Evolutionary conservation across 2,888 invertebrate genomes (phyloP), one percentile per base, ranked within the genome.

Genomic region (Cantharis rustica): DNA sequence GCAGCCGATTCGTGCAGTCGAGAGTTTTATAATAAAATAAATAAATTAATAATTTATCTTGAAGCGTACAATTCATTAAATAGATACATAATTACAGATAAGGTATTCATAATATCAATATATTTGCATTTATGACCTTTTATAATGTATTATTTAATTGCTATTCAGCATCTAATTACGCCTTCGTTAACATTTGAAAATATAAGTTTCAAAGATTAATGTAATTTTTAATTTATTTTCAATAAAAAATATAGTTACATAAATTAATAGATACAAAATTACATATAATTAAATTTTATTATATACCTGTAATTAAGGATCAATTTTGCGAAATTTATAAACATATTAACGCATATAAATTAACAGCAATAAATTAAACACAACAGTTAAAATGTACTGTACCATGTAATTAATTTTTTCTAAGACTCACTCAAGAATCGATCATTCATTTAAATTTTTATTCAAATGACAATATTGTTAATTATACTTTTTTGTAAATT

Each of bases 51-150:
- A 47, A 23, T n/a, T 47, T 47, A 47, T 47, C 47, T 47, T 47
- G 47, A 47, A 47, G 47, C 47, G n/a, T 47, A 7, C 47, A 47
- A 47, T 47, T 47, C 47, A 47, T 47, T 47, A 47, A 47, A 47
- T 47, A 47, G n/a, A 47, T 47, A 47, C 47, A n/a, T 47, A n/a
- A 47, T 47, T 47, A 47, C 9, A 47, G 47, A 47, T 47, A n/a
- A 47, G 47, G 47, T n/a, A 47, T 47, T 47, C n/a, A 47, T 66
- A 66, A 20, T 66, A 66, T 66, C 23, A 20, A 66, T 63, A 69
- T 69, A 69, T 75, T 75, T 64, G 63, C 72, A 64, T 72, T 75
- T 75, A 75, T 75, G 68, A 75, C 71, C 61, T 75, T 75, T 75
- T 31, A 72, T 72, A 62, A 64, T 66, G 66, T 47, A 68, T 47